Evolutionary conservation across 2,888 invertebrate species (phyloP).

Genomic region (Andrena chrysosceles): DNA sequence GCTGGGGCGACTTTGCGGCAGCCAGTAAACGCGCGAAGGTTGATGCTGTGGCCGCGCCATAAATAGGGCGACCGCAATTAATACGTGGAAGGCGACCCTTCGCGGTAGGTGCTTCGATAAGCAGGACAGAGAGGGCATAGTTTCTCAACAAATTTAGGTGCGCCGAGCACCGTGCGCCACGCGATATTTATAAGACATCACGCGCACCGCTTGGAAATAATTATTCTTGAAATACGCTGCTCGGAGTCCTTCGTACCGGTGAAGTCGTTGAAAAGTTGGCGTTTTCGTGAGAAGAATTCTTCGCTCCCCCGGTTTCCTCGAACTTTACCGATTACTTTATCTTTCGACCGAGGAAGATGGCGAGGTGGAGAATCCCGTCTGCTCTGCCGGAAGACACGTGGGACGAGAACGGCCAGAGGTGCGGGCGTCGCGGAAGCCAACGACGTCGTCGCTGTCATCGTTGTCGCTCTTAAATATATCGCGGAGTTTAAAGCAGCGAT

Average conservation of each 20-base stretch:
- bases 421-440: neutral
- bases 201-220: constrained; percentile 1
- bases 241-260: neutral
- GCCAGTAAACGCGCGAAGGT: constrained; percentile 12
- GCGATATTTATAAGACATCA: constrained; percentile 37
- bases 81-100: constrained; percentile 46
- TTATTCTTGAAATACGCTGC: constrained; percentile 6
- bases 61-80: constrained; percentile 51
- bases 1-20: neutral
- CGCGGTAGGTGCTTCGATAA: constrained; percentile 34
- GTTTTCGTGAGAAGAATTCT: neutral
- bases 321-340: constrained; percentile 21
- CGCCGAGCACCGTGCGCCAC: neutral
- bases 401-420: neutral
- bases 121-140: constrained; percentile 13
- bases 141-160: constrained; percentile 43
- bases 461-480: constrained; percentile 29
- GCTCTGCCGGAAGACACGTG: neutral
- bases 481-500: constrained; percentile 39
- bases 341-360: neutral
- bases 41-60: constrained; percentile 14
- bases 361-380: neutral
- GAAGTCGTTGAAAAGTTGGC: constrained; percentile 14
- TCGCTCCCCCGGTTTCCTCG: neutral
- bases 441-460: constrained; percentile 24